Conservation (phyloP, 2,888 invertebrate species). For the Hypomecis atomaria region DNA sequence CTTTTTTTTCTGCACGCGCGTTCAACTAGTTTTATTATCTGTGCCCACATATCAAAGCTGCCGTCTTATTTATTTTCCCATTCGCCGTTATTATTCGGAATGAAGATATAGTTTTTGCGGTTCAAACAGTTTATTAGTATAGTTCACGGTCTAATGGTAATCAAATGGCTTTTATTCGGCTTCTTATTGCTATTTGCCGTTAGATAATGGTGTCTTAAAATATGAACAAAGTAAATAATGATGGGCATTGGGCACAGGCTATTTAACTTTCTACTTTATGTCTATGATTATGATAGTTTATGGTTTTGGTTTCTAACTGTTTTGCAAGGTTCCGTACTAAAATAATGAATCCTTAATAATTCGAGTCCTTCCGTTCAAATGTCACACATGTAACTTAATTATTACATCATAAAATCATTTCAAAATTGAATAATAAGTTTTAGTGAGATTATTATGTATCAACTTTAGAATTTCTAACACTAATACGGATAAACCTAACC, state of each 20-base stretch:
- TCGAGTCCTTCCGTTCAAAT: too few species aligned
- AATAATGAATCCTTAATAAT: too few species aligned
- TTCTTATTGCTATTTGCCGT: conserved; percentile 60
- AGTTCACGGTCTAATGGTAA: conserved; percentile 66
- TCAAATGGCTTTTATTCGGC: conserved; percentile 63
- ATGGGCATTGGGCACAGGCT: conserved; percentile 40
- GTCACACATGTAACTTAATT: too few species aligned
- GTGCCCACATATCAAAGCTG: conserved; percentile 60
- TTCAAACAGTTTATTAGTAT: conserved; percentile 65
- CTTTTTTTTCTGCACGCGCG: too few species aligned
- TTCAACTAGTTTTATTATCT: too few species aligned
- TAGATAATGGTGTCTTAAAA: conserved; percentile 56
- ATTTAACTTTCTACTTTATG: conserved; percentile 25
- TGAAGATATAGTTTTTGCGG: conserved; percentile 75
- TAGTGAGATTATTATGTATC: too few species aligned
- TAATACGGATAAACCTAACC: too few species aligned
- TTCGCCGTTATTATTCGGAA: conserved; percentile 68
- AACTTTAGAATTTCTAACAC: too few species aligned
- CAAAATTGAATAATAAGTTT: too few species aligned
- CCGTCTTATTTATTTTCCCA: conserved; percentile 73
- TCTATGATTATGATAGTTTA: conserved; percentile 14
- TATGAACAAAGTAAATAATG: conserved; percentile 49
- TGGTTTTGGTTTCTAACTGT: conserved; percentile 20
- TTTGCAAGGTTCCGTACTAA: too few species aligned
- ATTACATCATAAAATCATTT: too few species aligned